These are phyloP conservation scores for Myotis pilosus DNA, from an alignment of 2,797 vertebrate species.

Conservation along the genomic window DNA sequence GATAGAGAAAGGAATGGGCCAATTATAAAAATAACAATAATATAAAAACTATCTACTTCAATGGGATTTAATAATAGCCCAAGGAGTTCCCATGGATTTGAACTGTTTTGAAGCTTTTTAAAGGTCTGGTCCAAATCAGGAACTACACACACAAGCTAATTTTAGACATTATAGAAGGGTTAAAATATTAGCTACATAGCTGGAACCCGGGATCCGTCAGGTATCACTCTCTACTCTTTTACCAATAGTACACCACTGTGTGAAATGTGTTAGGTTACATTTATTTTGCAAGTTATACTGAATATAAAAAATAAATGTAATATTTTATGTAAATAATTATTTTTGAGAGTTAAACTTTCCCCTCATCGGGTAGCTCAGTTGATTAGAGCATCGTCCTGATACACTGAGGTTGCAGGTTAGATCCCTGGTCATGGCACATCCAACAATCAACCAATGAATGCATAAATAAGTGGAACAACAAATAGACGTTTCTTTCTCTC, in stretches of 20 bases:
- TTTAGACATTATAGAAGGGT: neutral
- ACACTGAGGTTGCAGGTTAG: no score
- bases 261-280: neutral
- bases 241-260: neutral
- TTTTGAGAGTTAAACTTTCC: neutral
- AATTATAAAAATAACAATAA: neutral
- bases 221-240: neutral
- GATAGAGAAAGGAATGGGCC: neutral
- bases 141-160: neutral
- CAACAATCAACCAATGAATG: no score
- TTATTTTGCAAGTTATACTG: neutral
- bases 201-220: neutral
- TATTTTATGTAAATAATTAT: neutral
- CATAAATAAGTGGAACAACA: no score
- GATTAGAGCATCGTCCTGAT: no score
- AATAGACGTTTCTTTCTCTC: no score
- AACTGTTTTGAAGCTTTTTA: neutral
- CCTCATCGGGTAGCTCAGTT: no score
- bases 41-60: neutral
- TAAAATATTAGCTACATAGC: neutral
- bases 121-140: neutral
- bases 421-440: no score
- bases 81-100: neutral
- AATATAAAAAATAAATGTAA: conserved; percentile 25
- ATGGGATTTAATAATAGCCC: neutral